Conservation (phyloP, 64 coral and sea anemone species). For the Pocillopora damicornis region DNA sequence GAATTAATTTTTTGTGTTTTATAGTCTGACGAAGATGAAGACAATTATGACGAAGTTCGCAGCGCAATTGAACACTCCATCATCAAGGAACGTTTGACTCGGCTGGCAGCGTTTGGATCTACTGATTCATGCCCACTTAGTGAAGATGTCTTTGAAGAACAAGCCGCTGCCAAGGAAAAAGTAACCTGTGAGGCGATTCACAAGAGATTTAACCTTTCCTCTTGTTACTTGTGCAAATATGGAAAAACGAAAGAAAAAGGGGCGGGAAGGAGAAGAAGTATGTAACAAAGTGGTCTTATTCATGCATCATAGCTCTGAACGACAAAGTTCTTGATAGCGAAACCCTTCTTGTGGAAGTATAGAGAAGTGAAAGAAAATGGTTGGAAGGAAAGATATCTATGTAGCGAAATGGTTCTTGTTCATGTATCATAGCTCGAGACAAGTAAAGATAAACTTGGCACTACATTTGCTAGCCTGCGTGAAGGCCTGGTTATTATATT, state of each 20-base stretch:
- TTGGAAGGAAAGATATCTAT: too few relatives aligned
- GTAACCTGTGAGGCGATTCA: constrained; percentile 21
- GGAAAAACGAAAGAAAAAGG: constrained; percentile 10
- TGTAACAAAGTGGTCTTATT: not conserved
- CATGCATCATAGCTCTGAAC: not conserved
- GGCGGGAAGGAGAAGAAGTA: constrained; percentile 17
- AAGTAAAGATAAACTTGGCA: too few relatives aligned
- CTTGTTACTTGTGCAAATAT: constrained; percentile 28
- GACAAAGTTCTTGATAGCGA: too few relatives aligned
- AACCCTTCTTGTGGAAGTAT: not conserved
- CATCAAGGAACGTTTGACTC: constrained; percentile 34
- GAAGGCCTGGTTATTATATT: too few relatives aligned
- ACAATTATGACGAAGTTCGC: constrained; percentile 76
- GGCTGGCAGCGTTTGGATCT: not conserved
- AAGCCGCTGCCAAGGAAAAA: not conserved
- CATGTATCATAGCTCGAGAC: too few relatives aligned
- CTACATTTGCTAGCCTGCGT: too few relatives aligned
- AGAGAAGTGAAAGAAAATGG: not conserved
- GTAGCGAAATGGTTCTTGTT: too few relatives aligned
- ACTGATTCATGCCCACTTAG: not conserved
- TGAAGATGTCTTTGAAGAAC: not conserved
- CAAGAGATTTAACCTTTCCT: constrained; percentile 14
- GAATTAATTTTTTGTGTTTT: not conserved
- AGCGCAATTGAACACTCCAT: constrained; percentile 60
- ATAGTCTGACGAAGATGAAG: constrained; percentile 86